Base-by-base conservation (phyloP, 2,888 invertebrate species). In the Perizoma flavofasciatum region DNA sequence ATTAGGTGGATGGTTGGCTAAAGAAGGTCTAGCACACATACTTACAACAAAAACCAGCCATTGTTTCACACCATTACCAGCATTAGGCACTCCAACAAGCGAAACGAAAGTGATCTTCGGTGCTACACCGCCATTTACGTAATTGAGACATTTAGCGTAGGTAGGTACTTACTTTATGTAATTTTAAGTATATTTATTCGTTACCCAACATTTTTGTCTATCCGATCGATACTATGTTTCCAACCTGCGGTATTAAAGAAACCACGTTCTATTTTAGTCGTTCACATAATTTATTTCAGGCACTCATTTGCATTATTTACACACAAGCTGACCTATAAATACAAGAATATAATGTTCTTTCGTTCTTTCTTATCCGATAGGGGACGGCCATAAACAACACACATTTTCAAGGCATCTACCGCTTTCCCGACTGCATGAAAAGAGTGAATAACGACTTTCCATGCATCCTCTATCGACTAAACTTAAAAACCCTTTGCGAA, bases 381-480 rank as follows among this genome's bases (percentile, higher is more conserved):
- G 47, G 53, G 55, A 63, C 55, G 59, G 63, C 56, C 60, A 66
- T 69, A 69, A 69, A 69, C 63, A 68, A 65, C 64, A 67, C 63
- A 66, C 64, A 51, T 63, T 69, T 60, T 45, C 58, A 58, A 58
- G 41, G 43, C 47, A 57, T 55, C 52, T 64, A 59, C 58, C 52
- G 51, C 50, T 66, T 65, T 58, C 62, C 51, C 62, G 61, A 55
- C 59, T 63, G 55, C 67, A 63, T 64, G 67, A 65, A 66, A 65
- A 61, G 63, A 66, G 66, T 69, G 69, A 69, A 59, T 69, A 71
- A 69, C 67, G 67, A 68, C 68, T 72, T 73, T 68, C 73, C 74
- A 74, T 72, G 78, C 78, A 80, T 78, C 76, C 73, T 70, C 69
- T 90, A 90, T 91, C 88, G 91, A 90, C 76, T 83, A 86, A 91